Evolutionary conservation across 2,797 vertebrate species (phyloP).

Genomic region (Oreonectes daqikongensis): DNA sequence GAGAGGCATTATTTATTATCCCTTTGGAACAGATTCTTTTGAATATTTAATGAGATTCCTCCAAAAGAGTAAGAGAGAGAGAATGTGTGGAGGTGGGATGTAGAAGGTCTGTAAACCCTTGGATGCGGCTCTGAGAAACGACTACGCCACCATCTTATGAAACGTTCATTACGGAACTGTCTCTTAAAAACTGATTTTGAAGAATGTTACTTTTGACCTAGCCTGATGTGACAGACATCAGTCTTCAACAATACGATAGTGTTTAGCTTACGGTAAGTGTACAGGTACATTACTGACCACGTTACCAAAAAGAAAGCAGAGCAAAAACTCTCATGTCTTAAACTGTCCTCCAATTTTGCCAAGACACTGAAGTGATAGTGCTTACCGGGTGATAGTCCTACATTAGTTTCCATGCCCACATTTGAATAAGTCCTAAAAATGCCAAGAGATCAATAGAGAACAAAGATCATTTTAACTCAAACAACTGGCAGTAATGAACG

Average conservation of each 20-base stretch:
- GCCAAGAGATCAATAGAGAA: conserved; percentile 17
- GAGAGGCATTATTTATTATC: conserved; percentile 53
- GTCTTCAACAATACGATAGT: conserved; percentile 3
- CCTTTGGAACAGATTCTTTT: conserved; percentile 51
- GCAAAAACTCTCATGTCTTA: too few species aligned
- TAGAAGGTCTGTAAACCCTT: conserved; percentile 44
- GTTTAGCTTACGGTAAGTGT: too few species aligned
- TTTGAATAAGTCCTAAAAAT: conserved; percentile 23
- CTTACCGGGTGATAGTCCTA: too few species aligned
- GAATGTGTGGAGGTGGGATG: conserved; percentile 35
- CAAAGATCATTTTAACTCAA: conserved; percentile 23
- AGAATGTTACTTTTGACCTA: not conserved
- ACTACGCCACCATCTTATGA: conserved; percentile 28
- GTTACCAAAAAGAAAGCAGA: not conserved
- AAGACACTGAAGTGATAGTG: too few species aligned
- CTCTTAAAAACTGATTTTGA: conserved; percentile 19
- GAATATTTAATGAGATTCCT: conserved; percentile 67
- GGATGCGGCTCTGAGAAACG: conserved; percentile 18
- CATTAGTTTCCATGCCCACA: too few species aligned
- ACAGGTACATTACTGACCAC: conserved; percentile 23
- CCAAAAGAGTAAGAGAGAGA: conserved; percentile 31
- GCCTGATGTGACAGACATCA: conserved; percentile 14
- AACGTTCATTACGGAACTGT: conserved; percentile 30
- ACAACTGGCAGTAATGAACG: conserved; percentile 28
- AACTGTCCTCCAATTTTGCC: too few species aligned